phyloP scores from a whole-genome alignment of 1,140 invertebrate genomes.

The Microplitis demolitor region DNA sequence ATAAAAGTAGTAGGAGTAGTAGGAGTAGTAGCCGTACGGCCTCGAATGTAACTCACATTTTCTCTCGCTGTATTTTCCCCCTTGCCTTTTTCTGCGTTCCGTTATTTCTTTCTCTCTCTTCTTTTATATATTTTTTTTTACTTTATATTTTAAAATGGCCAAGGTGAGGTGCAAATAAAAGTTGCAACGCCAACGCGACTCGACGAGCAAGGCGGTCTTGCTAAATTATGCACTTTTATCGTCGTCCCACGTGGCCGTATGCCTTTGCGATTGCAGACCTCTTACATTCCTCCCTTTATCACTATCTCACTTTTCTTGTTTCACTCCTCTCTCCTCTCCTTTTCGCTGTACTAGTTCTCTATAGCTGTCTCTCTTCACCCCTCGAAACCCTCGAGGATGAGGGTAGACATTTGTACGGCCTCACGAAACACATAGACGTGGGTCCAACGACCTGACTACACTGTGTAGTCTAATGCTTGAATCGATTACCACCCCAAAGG shows the following conservation, averaged over 20 bases:
- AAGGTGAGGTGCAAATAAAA: slow-evolving; percentile 51
- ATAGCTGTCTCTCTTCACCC: neutral
- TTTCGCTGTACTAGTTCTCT: neutral
- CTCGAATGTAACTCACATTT: neutral
- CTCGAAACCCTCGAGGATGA: neutral
- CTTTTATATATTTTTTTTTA: slow-evolving; percentile 17
- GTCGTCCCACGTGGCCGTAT: slow-evolving; percentile 32
- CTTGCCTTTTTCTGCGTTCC: neutral
- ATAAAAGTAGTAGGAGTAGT: no score
- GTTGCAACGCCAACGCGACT: slow-evolving; percentile 42
- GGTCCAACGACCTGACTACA: neutral
- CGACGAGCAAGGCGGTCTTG: slow-evolving; percentile 31
- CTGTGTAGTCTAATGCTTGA: slow-evolving; percentile 4
- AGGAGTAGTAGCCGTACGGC: no score
- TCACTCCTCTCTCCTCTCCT: neutral
- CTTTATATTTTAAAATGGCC: slow-evolving; percentile 14
- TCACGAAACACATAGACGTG: slow-evolving; percentile 10
- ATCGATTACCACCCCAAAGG: slow-evolving; percentile 8
- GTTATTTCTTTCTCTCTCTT: neutral
- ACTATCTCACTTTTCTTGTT: neutral
- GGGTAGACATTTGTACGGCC: slow-evolving; percentile 6
- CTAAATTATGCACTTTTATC: slow-evolving; percentile 49
- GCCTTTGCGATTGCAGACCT: slow-evolving; percentile 21
- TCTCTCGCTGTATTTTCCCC: neutral
- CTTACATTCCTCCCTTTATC: no score